phyloP scores from a whole-genome alignment of 2,113 vertebrate species.

The Lophius piscatorius region DNA sequence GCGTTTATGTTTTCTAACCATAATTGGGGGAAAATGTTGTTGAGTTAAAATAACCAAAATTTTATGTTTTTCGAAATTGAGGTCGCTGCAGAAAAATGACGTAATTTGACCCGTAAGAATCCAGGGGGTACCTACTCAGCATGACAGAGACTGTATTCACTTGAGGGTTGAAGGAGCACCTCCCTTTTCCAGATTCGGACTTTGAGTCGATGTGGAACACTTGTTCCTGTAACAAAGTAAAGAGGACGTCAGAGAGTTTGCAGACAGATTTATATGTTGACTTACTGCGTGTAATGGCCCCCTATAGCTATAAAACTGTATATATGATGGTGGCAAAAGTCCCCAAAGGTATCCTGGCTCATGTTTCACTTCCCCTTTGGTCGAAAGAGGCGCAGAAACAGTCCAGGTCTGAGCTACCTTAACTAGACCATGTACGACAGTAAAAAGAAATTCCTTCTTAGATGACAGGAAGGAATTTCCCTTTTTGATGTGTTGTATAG shows the following conservation, averaged over 20 bases:
- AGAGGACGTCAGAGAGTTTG: conserved; percentile 30
- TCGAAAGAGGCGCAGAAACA: conserved; percentile 13
- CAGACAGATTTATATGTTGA: conserved; percentile 43
- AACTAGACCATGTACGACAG: conserved; percentile 36
- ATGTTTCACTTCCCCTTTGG: conserved; percentile 11
- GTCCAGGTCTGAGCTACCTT: conserved; percentile 13
- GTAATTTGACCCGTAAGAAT: too few relatives aligned
- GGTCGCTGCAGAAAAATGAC: too few relatives aligned
- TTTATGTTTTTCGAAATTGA: background rate
- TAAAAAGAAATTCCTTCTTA: conserved; percentile 49
- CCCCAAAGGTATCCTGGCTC: conserved; percentile 14
- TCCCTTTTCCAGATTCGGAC: conserved; percentile 94
- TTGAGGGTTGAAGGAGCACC: conserved; percentile 96
- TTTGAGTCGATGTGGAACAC: conserved; percentile 91
- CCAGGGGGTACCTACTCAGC: conserved; percentile 90
- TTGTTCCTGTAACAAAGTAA: conserved; percentile 84
- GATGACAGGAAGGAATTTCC: conserved; percentile 48
- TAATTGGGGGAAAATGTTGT: too few relatives aligned
- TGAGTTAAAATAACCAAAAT: too few relatives aligned
- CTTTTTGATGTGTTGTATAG: conserved; percentile 27
- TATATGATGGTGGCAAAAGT: conserved; percentile 25
- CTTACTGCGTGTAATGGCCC: conserved; percentile 7
- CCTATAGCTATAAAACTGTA: conserved; percentile 33
- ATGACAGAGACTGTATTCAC: conserved; percentile 97
- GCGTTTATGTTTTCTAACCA: too few relatives aligned